Evolutionary conservation across 2,888 invertebrate species (phyloP).

Genomic region (Entomobrya multifasciata): DNA sequence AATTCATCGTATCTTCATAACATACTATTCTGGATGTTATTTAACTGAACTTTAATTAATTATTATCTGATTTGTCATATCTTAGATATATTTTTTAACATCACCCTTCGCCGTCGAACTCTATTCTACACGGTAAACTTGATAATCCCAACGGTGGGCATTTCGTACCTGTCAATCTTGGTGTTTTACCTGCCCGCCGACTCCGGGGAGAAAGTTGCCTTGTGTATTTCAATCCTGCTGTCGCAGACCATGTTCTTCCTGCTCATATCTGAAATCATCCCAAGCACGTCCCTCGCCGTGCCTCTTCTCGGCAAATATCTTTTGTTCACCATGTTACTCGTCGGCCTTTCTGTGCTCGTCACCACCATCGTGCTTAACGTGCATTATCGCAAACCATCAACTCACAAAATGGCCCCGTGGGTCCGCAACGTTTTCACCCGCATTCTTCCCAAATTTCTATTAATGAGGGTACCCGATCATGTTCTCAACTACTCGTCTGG

Average conservation of each 20-base stretch:
- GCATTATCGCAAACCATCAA: slow-evolving; percentile 98
- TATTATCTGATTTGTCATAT: no score
- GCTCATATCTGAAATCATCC: slow-evolving; percentile 92
- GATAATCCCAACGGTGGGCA: neutral
- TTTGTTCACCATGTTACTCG: slow-evolving; percentile 97
- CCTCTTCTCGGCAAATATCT: slow-evolving; percentile 96
- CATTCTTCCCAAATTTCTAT: slow-evolving; percentile 93
- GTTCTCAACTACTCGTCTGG: slow-evolving; percentile 76
- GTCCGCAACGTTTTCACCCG: slow-evolving; percentile 96
- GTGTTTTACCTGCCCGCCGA: slow-evolving; percentile 6
- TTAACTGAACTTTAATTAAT: no score
- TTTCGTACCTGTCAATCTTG: neutral
- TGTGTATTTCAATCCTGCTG: slow-evolving; percentile 96
- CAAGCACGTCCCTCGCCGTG: slow-evolving; percentile 95
- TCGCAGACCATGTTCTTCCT: slow-evolving; percentile 98
- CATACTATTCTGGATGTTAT: no score
- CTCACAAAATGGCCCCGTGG: slow-evolving; percentile 98
- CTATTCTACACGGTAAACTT: neutral
- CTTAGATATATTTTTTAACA: no score
- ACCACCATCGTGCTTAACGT: slow-evolving; percentile 98
- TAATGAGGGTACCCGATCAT: slow-evolving; percentile 94
- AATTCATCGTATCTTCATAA: no score
- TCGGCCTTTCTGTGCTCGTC: slow-evolving; percentile 97
- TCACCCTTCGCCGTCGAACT: neutral
- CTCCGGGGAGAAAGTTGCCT: slow-evolving; percentile 80